Base-by-base conservation (phyloP, 2,797 vertebrate genomes). In the Sebastes flavidus region DNA sequence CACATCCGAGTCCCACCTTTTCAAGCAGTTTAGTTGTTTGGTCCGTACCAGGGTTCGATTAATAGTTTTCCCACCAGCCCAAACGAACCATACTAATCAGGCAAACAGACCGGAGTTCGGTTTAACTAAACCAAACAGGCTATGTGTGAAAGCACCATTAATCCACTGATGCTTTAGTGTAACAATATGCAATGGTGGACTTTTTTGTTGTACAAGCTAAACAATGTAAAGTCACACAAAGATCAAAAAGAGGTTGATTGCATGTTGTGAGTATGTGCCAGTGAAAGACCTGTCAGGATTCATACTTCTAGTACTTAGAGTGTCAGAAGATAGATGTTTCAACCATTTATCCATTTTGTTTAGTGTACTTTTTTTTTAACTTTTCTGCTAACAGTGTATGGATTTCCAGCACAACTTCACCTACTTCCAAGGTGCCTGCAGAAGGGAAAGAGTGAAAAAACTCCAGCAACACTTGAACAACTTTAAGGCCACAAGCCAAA, bases 41-140 rank as follows among this genome's bases (percentile, higher is more conserved):
- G 42, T 46, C 1, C 42, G 6, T 0, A 46, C 7, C 42, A 46
- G 42, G 42, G 16, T 46, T 20, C 0, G 3, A 18, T 0, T 46
- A 18, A 46, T 18, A 18, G 1, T 46, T 46, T 46, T 46, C 42
- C 42, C 38, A 42, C 38, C 38, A 52, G 52, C 8, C 49, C 52
- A 54, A 55, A 24, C 2, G 11, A 55, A 12, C 54, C 54, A 24
- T 58, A 27, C 24, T 58, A 58, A 58, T 27, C 24, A 4, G 25
- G 24, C 55, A 27, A 27, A 58, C 24, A 13, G 24, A 58, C 55
- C 24, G 0, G 55, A 27, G 55, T 27, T 14, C 0, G 24, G 13
- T 58, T 58, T 14, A 58, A 58, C 13, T 7, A 14, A 55, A 55
- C 52, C 52, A 55, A 56, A 25, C 55, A 14, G 55, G 55, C 12